A percentile compares a stretch with the other conserved stretches of the same genome.
phyloP scores from a whole-genome alignment of 2,113 vertebrate genomes.

The Lanius collurio region DNA sequence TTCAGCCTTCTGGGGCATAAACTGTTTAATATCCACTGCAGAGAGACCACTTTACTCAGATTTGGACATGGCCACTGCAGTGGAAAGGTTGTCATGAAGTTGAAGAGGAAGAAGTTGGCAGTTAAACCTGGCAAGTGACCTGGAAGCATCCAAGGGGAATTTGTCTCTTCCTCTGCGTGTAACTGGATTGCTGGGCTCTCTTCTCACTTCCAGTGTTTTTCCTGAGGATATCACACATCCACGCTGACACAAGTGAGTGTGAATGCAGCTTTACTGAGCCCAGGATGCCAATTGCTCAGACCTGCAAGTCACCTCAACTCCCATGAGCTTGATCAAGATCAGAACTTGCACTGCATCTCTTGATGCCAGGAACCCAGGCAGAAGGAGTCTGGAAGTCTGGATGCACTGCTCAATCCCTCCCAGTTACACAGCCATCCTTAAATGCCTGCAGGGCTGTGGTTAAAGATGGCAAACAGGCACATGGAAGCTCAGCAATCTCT shows the following conservation, averaged over 20 bases:
- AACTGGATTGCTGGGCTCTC: background rate
- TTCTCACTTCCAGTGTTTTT: background rate
- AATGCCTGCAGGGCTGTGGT: background rate
- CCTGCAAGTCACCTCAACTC: background rate
- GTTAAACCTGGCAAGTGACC: background rate
- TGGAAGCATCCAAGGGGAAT: background rate
- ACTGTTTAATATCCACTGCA: background rate
- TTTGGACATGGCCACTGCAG: background rate
- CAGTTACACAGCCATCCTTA: background rate
- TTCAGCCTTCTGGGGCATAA: background rate
- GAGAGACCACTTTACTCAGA: background rate
- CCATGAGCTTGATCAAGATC: background rate
- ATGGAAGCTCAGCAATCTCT: background rate
- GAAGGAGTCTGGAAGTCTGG: background rate
- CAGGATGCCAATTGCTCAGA: background rate
- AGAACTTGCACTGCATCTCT: background rate
- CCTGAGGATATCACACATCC: background rate
- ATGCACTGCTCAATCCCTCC: background rate
- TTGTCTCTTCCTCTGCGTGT: background rate
- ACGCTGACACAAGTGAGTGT: background rate
- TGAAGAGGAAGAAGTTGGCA: background rate
- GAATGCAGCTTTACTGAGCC: background rate
- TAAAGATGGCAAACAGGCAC: background rate
- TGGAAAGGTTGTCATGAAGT: background rate
- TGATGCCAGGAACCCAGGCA: background rate